Percentiles rank a stretch among this genome's conserved stretches.
phyloP scores from a whole-genome alignment of 2,888 invertebrate genomes.

The Octonoba sinensis region DNA sequence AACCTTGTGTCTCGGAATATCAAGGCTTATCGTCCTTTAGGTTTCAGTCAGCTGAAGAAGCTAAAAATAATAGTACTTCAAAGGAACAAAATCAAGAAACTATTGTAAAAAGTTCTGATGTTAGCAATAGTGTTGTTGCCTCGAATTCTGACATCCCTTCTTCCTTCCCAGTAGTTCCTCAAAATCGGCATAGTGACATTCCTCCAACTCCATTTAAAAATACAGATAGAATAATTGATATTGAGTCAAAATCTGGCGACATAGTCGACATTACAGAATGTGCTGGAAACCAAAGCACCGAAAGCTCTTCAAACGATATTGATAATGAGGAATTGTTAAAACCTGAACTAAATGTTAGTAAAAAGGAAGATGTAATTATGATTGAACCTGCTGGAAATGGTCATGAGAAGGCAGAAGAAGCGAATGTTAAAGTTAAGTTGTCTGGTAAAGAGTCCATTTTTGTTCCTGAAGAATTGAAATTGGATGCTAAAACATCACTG shows the following conservation, averaged over 20 bases:
- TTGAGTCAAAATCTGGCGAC: too few species aligned
- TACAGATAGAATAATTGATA: too few species aligned
- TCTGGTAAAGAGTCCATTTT: background rate
- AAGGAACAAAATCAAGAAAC: background rate
- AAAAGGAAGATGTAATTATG: background rate
- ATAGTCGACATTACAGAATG: too few species aligned
- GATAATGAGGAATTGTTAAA: background rate
- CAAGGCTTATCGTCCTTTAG: slow-evolving; percentile 9
- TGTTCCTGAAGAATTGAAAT: too few species aligned
- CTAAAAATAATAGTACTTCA: background rate
- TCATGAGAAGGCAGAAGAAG: background rate
- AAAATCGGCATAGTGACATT: too few species aligned
- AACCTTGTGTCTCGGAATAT: slow-evolving; percentile 40
- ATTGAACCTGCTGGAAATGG: background rate
- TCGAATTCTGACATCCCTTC: too few species aligned
- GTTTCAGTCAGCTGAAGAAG: background rate
- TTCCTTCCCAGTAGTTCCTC: too few species aligned
- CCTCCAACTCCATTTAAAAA: too few species aligned
- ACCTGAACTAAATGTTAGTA: background rate
- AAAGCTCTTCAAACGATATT: too few species aligned
- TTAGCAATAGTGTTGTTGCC: too few species aligned
- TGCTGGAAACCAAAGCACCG: too few species aligned
- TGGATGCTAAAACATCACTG: too few species aligned
- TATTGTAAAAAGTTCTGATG: background rate
- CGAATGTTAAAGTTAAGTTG: background rate